phyloP scores from a whole-genome alignment of 2,888 invertebrate species.

The Morpho helenor region DNA sequence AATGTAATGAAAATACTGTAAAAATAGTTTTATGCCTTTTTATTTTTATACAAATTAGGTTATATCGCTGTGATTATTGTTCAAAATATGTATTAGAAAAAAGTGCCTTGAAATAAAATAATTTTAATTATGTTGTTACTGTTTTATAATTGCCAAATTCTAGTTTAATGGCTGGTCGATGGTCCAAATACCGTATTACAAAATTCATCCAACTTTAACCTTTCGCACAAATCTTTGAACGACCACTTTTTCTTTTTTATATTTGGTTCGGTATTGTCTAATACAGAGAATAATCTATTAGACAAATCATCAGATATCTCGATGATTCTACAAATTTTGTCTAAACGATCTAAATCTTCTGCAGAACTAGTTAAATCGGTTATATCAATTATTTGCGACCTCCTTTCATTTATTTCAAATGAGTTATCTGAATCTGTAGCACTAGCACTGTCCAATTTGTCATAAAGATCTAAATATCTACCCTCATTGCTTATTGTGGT shows the following conservation, averaged over 20 bases:
- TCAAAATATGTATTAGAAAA: slow-evolving; percentile 21
- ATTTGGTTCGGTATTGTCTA: slow-evolving; percentile 34
- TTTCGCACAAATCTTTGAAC: slow-evolving; percentile 64
- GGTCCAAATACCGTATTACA: slow-evolving; percentile 57
- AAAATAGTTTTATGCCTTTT: not conserved
- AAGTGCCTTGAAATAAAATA: slow-evolving; percentile 34
- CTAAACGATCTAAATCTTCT: slow-evolving; percentile 58
- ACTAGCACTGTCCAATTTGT: slow-evolving; percentile 65
- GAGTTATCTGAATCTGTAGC: slow-evolving; percentile 58
- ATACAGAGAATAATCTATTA: slow-evolving; percentile 52
- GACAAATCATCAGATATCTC: slow-evolving; percentile 71
- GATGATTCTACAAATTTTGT: slow-evolving; percentile 69
- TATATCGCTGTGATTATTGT: slow-evolving; percentile 22
- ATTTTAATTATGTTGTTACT: slow-evolving; percentile 4
- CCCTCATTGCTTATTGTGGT: slow-evolving; percentile 34
- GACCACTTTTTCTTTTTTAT: slow-evolving; percentile 52
- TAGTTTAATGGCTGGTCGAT: slow-evolving; percentile 5
- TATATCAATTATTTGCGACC: slow-evolving; percentile 60
- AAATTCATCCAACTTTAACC: slow-evolving; percentile 64
- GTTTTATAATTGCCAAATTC: slow-evolving; percentile 4
- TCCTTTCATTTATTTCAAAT: slow-evolving; percentile 51
- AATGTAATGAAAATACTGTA: too few relatives aligned
- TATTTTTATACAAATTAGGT: slow-evolving; percentile 16
- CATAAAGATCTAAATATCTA: slow-evolving; percentile 52
- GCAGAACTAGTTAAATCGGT: slow-evolving; percentile 58